phyloP scores from a whole-genome alignment of 2,113 vertebrate species.

The Sander vitreus region DNA sequence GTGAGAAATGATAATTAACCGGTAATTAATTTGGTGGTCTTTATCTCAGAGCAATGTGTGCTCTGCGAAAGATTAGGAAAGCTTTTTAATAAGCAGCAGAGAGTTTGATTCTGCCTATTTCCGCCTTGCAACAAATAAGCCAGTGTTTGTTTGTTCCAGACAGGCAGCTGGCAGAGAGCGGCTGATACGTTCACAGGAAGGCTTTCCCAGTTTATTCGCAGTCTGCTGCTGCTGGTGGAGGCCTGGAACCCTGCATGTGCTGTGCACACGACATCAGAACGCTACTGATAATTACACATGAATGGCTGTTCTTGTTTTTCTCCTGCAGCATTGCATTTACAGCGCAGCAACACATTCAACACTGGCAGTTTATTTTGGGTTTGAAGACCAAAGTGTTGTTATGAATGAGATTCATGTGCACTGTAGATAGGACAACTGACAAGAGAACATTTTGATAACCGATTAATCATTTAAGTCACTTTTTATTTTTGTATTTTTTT shows the following conservation, averaged over 20 bases:
- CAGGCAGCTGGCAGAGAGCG: conserved; percentile 68
- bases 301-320: neutral
- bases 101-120: conserved; percentile 75
- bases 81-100: conserved; percentile 75
- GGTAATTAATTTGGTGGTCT: conserved; percentile 83
- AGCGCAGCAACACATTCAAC: neutral
- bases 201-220: conserved; percentile 59
- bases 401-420: neutral
- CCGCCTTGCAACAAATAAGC: conserved; percentile 75
- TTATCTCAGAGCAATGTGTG: conserved; percentile 80
- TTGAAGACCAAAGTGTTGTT: neutral
- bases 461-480: neutral
- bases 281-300: conserved; percentile 47
- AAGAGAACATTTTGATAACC: neutral
- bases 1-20: conserved; percentile 82
- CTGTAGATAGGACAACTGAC: neutral
- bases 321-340: conserved; percentile 12
- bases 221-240: conserved; percentile 27
- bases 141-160: conserved; percentile 73
- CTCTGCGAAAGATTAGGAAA: conserved; percentile 75
- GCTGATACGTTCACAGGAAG: conserved; percentile 55
- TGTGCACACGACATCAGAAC: conserved; percentile 50
- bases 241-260: conserved; percentile 28
- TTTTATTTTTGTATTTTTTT: neutral
- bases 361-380: neutral